phyloP scores from a whole-genome alignment of 1,140 invertebrate species.

The Pogonomyrmex barbatus region DNA sequence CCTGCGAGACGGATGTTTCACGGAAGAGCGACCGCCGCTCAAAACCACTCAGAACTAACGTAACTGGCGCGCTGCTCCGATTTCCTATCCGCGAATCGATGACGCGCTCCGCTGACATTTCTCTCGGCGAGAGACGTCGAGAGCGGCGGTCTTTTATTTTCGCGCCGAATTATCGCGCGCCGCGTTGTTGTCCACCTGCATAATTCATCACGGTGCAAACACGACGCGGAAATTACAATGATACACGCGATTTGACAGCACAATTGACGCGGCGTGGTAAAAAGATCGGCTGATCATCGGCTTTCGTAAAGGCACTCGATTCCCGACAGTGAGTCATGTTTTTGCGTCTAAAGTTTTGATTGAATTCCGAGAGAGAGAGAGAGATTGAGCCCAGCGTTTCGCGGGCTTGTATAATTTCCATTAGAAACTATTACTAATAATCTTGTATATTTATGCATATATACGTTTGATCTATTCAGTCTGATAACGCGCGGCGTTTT shows the following conservation, averaged over 20 bases:
- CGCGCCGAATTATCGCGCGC: conserved; percentile 3
- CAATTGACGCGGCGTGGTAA: conserved; percentile 20
- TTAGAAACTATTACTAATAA: not conserved
- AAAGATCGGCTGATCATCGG: conserved; percentile 4
- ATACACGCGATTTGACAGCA: conserved; percentile 37
- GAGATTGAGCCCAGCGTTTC: not conserved
- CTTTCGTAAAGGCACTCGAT: conserved; percentile 10
- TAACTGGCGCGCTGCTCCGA: conserved; percentile 9
- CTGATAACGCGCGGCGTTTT: conserved; percentile 2
- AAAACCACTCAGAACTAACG: not conserved
- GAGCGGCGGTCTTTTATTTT: not conserved
- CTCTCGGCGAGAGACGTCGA: conserved; percentile 17
- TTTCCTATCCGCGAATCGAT: conserved; percentile 25
- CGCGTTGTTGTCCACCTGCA: conserved; percentile 17
- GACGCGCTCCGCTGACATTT: conserved; percentile 10
- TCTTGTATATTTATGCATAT: not conserved
- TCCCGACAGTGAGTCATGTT: conserved; percentile 23
- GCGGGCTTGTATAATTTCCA: not conserved
- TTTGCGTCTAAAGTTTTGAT: conserved; percentile 13
- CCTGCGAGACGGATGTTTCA: conserved; percentile 6
- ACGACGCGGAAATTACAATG: conserved; percentile 44
- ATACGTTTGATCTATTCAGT: not conserved
- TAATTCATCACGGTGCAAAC: conserved; percentile 34
- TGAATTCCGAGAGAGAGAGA: conserved; percentile 9
- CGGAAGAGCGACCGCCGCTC: not conserved